A percentile compares a stretch with the other conserved stretches of the same genome.
These are phyloP conservation scores for Tor tambroides DNA, from an alignment of 2,113 vertebrate species.

Conservation along the genomic window DNA sequence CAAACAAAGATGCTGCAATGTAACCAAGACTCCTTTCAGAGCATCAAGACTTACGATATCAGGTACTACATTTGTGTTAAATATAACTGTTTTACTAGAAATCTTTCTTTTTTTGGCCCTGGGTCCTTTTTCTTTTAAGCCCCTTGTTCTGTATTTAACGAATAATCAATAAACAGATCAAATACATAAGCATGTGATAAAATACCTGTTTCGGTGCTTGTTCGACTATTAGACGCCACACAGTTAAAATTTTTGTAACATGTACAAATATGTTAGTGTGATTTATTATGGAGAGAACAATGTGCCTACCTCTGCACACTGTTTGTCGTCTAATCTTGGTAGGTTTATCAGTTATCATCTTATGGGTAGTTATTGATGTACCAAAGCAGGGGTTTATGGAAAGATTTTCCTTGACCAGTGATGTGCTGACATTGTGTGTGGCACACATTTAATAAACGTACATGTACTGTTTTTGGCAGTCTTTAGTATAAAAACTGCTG, in stretches of 20 bases:
- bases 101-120: not conserved
- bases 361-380: not conserved
- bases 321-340: no score
- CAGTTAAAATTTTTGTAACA: no score
- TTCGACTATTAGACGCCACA: not conserved
- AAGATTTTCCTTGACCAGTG: not conserved
- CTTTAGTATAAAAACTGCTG: slow-evolving; percentile 14
- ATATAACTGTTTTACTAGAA: not conserved
- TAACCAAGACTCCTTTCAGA: not conserved
- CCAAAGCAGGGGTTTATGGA: slow-evolving; percentile 32
- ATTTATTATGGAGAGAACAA: slow-evolving; percentile 10
- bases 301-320: slow-evolving; percentile 38
- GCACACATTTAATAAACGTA: slow-evolving; percentile 3
- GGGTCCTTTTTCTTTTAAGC: not conserved
- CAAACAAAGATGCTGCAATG: not conserved
- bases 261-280: not conserved
- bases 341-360: not conserved
- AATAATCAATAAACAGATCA: slow-evolving; percentile 6
- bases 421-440: not conserved
- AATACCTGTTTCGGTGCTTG: slow-evolving; percentile 7
- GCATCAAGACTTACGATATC: not conserved
- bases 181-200: not conserved
- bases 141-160: not conserved
- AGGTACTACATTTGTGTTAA: not conserved
- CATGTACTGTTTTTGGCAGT: slow-evolving; percentile 9